These are phyloP conservation scores for Sminthurinus signatus DNA, from an alignment of 1,140 invertebrate genomes.

Conservation along the genomic window DNA sequence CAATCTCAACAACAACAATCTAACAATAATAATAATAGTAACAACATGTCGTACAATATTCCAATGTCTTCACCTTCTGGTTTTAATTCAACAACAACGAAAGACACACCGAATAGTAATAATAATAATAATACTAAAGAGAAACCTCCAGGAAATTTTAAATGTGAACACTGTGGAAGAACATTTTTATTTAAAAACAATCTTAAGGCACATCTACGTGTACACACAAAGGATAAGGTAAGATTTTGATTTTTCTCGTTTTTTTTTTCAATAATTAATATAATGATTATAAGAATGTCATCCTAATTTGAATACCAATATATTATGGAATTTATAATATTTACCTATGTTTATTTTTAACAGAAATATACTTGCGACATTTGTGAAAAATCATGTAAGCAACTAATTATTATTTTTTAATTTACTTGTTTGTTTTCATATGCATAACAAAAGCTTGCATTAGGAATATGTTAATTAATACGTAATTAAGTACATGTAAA, in stretches of 20 bases:
- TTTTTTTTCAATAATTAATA: too few relatives aligned
- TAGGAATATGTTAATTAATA: too few relatives aligned
- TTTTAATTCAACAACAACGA: not conserved
- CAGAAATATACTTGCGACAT: slow-evolving; percentile 39
- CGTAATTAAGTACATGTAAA: too few relatives aligned
- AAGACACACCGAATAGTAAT: not conserved
- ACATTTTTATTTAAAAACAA: slow-evolving; percentile 38
- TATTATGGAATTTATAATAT: too few relatives aligned
- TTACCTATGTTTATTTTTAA: too few relatives aligned
- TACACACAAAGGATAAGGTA: slow-evolving; percentile 39
- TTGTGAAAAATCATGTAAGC: slow-evolving; percentile 39
- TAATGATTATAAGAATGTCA: too few relatives aligned
- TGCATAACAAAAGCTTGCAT: too few relatives aligned
- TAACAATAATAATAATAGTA: slow-evolving; percentile 9
- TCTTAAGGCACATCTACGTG: slow-evolving; percentile 40
- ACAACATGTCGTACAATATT: slow-evolving; percentile 4
- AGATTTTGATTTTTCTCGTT: too few relatives aligned
- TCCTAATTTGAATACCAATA: too few relatives aligned
- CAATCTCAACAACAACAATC: not conserved
- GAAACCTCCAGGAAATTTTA: slow-evolving; percentile 35
- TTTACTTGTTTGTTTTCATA: too few relatives aligned
- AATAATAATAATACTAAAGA: slow-evolving; percentile 26
- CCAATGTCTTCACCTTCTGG: not conserved
- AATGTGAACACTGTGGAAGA: slow-evolving; percentile 39
- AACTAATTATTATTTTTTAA: too few relatives aligned